phyloP scores from a whole-genome alignment of 2,888 invertebrate species.

The Conus canariensis region DNA sequence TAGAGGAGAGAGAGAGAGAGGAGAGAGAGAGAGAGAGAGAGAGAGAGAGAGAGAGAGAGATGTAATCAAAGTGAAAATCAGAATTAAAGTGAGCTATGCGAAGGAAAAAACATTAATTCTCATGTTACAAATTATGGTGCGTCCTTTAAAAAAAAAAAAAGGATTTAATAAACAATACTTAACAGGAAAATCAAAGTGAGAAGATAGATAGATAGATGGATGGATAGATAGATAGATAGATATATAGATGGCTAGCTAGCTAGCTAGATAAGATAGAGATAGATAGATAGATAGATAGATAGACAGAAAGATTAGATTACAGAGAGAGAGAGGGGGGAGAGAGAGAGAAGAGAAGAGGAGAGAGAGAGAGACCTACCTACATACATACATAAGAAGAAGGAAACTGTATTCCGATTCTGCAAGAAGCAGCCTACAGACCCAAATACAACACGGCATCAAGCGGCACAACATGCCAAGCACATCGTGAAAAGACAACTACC shows the following conservation, averaged over 20 bases:
- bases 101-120: not conserved
- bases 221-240: not conserved
- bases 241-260: not conserved
- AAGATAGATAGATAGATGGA: not conserved
- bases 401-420: no score
- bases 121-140: no score
- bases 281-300: not conserved
- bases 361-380: not conserved
- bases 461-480: no score
- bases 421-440: no score
- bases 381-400: no score
- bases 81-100: not conserved
- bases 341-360: not conserved
- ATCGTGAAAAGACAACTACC: no score
- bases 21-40: not conserved
- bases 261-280: not conserved
- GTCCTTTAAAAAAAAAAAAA: no score
- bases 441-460: no score
- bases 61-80: not conserved
- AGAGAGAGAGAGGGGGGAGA: not conserved
- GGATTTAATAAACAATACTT: no score
- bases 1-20: not conserved
- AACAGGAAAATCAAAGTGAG: no score
- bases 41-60: slow-evolving; percentile 10
- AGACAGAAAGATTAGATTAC: not conserved